Conservation (phyloP, 2,113 vertebrate genomes). For the Gallinago jamesoni region DNA sequence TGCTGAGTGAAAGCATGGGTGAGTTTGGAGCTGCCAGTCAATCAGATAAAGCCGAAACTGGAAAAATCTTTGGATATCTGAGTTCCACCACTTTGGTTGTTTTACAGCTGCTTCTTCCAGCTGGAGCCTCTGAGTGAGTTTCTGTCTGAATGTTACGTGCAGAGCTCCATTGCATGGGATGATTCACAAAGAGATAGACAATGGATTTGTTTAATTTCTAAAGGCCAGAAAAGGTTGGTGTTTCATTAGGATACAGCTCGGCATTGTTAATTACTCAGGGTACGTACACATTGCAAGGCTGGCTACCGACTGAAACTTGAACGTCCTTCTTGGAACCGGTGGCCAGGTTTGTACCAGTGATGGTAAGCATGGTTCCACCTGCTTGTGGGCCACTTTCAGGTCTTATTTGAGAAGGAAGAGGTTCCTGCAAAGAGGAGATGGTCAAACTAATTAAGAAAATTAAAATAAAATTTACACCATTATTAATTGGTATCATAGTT, state of each 20-base stretch:
- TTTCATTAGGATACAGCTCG: not conserved
- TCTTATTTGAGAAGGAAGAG: slow-evolving; percentile 69
- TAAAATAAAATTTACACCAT: not conserved
- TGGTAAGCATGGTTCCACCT: slow-evolving; percentile 89
- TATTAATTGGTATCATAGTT: not conserved
- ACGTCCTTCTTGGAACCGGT: slow-evolving; percentile 88
- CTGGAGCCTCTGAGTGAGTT: not conserved
- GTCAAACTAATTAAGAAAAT: not conserved
- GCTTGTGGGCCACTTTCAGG: slow-evolving; percentile 84
- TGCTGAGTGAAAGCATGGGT: not conserved
- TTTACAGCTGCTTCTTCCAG: not conserved
- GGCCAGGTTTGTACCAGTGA: slow-evolving; percentile 80
- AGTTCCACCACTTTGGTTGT: not conserved
- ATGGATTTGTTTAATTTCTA: not conserved
- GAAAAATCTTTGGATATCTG: not conserved
- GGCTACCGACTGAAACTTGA: slow-evolving; percentile 72
- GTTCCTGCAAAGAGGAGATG: slow-evolving; percentile 76
- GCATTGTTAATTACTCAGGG: not conserved
- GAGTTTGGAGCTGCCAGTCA: not conserved
- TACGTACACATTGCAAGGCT: slow-evolving; percentile 89
- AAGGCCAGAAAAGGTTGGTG: not conserved
- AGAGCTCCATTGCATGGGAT: not conserved
- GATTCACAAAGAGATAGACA: not conserved
- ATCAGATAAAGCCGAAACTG: not conserved
- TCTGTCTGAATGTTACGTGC: not conserved